Conservation (phyloP, 2,797 vertebrate species). For the Microchirus variegatus region DNA sequence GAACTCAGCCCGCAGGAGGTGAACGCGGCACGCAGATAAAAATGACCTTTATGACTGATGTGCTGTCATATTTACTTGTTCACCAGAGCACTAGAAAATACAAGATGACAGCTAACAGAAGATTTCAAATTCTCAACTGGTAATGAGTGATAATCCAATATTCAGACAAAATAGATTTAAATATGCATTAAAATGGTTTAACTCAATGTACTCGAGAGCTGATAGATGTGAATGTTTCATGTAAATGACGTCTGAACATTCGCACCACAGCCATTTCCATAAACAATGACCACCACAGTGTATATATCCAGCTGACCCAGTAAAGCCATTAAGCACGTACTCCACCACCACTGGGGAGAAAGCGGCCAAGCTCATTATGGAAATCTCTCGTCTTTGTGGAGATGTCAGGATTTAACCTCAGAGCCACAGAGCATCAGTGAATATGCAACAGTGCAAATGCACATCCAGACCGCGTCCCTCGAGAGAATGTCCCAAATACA, state of each 20-base stretch:
- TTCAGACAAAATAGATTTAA: too few species aligned
- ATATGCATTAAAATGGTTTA: too few species aligned
- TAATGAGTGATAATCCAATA: too few species aligned
- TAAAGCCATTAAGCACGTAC: conserved; percentile 36
- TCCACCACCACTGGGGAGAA: neutral
- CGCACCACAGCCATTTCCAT: neutral
- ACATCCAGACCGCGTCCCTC: conserved; percentile 28
- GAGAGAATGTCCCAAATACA: conserved; percentile 16
- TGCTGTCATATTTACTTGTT: conserved; percentile 3
- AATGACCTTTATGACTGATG: neutral
- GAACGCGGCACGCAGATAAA: conserved; percentile 33
- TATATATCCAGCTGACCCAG: conserved; percentile 32
- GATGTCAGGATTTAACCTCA: conserved; percentile 32
- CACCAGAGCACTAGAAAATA: conserved; percentile 4
- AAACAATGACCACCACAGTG: neutral
- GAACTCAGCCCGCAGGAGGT: conserved; percentile 88
- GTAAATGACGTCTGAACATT: neutral
- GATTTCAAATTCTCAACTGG: too few species aligned
- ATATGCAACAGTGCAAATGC: conserved; percentile 44
- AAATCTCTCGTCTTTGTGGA: conserved; percentile 40
- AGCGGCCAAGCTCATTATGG: conserved; percentile 46
- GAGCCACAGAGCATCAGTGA: conserved; percentile 17
- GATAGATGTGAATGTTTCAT: neutral
- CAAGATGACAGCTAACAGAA: neutral
- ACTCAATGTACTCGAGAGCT: neutral